Percentiles rank a stretch among this genome's conserved stretches.
Conservation (phyloP, 2,888 invertebrate species). For the Gandaritis pyraliata region DNA sequence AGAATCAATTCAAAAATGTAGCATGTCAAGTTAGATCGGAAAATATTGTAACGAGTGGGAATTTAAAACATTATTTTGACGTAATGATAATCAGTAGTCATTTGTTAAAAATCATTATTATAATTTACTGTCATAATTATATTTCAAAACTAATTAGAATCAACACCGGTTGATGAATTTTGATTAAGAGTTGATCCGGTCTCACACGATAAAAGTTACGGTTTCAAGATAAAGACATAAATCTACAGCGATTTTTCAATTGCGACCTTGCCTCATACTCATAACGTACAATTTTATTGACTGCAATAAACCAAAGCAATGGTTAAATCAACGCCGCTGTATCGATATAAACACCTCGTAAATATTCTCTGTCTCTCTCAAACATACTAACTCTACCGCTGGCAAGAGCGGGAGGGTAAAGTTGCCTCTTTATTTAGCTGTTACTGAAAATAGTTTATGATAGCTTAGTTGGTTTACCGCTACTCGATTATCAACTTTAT, state of each 20-base stretch:
- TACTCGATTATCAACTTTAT: conserved; percentile 56
- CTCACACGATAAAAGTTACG: conserved; percentile 50
- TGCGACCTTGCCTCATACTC: conserved; percentile 84
- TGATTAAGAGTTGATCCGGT: conserved; percentile 37
- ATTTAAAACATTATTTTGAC: too few species aligned
- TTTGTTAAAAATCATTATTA: not conserved
- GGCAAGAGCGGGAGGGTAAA: conserved; percentile 55
- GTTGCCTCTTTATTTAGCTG: conserved; percentile 72
- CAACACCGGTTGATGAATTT: not conserved
- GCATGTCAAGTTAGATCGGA: too few species aligned
- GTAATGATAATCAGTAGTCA: too few species aligned
- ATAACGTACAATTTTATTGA: conserved; percentile 84
- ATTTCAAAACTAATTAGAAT: conserved; percentile 1
- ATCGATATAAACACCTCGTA: conserved; percentile 82
- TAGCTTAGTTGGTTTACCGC: conserved; percentile 54
- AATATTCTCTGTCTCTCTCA: conserved; percentile 65
- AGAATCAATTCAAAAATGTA: too few species aligned
- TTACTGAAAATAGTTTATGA: conserved; percentile 83
- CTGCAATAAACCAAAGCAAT: conserved; percentile 83
- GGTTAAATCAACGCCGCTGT: conserved; percentile 82
- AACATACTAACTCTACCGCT: conserved; percentile 39
- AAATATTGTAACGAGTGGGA: too few species aligned
- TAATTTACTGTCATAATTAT: not conserved
- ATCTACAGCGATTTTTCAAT: conserved; percentile 75
- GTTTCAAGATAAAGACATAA: conserved; percentile 77